Percentiles rank a stretch among this genome's conserved stretches.
Evolutionary conservation across 1,140 invertebrate genomes (phyloP).

Genomic region (Lepidurus arcticus): DNA sequence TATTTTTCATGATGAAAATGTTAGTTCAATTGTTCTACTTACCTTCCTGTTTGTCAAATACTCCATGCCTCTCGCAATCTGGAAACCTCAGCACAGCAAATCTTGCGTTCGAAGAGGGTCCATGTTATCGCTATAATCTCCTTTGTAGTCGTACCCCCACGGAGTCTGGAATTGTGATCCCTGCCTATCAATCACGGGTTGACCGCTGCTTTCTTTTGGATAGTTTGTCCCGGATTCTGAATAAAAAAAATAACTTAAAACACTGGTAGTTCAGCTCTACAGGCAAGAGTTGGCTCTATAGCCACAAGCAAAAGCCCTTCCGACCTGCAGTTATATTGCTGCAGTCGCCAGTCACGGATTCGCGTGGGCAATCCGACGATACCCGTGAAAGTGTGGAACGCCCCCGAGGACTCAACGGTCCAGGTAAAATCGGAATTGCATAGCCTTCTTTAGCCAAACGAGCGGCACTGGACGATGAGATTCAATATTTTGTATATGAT

Average conservation of each 20-base stretch:
- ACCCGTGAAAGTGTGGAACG: background rate
- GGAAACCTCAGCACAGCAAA: conserved; percentile 83
- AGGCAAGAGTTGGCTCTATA: too few relatives aligned
- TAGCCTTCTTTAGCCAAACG: conserved; percentile 27
- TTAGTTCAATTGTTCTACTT: too few relatives aligned
- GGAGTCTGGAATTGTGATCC: background rate
- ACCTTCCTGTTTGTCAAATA: too few relatives aligned
- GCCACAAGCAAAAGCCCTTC: background rate
- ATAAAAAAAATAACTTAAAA: background rate
- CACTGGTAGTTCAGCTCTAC: too few relatives aligned
- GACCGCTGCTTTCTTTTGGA: background rate
- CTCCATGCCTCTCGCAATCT: too few relatives aligned
- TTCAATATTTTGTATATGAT: too few relatives aligned
- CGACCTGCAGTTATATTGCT: background rate
- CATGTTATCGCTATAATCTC: background rate
- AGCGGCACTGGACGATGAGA: background rate
- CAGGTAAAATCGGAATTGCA: conserved; percentile 3
- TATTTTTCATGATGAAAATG: conserved; percentile 25
- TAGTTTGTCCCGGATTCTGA: background rate
- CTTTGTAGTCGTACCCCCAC: background rate
- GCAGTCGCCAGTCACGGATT: background rate
- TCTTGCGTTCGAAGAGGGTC: conserved; percentile 69
- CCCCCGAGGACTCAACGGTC: background rate
- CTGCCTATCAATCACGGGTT: background rate
- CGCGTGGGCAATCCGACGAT: background rate